These are phyloP conservation scores for Scaptomyza parva DNA, from an alignment of 2,888 invertebrate species.

Conservation along the genomic window DNA sequence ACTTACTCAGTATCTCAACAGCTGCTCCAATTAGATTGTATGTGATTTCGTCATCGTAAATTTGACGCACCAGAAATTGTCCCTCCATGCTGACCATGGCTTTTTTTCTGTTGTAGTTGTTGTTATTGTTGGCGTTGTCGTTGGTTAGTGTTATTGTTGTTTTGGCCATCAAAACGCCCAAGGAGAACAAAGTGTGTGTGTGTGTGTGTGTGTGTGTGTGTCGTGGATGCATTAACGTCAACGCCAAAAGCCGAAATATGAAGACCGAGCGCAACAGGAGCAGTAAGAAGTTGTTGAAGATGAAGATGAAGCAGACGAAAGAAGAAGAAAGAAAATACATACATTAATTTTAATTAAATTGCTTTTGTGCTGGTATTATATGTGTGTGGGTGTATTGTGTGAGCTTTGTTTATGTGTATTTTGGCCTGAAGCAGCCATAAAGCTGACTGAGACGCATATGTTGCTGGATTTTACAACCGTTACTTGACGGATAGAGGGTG, in stretches of 20 bases:
- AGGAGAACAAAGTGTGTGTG: background rate
- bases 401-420: constrained; percentile 32
- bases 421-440: constrained; percentile 32
- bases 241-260: constrained; percentile 50
- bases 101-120: constrained; percentile 89
- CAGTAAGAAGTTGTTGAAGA: constrained; percentile 2
- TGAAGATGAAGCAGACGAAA: constrained; percentile 12
- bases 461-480: constrained; percentile 24
- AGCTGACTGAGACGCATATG: constrained; percentile 43
- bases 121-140: constrained; percentile 85
- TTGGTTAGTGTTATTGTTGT: constrained; percentile 16
- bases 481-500: background rate
- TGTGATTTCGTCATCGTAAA: constrained; percentile 97
- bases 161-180: constrained; percentile 26
- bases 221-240: constrained; percentile 35
- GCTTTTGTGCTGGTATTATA: constrained; percentile 56
- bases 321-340: constrained; percentile 48
- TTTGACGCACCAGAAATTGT: constrained; percentile 96
- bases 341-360: constrained; percentile 81
- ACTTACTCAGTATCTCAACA: constrained; percentile 95
- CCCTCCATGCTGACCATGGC: constrained; percentile 98
- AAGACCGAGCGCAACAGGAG: constrained; percentile 36
- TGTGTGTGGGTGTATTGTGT: constrained; percentile 6
- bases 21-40: constrained; percentile 97
- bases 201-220: background rate